A percentile compares a stretch with the other conserved stretches of the same genome.
phyloP scores from a whole-genome alignment of 2,797 vertebrate genomes.

The Pangasius krempfi region DNA sequence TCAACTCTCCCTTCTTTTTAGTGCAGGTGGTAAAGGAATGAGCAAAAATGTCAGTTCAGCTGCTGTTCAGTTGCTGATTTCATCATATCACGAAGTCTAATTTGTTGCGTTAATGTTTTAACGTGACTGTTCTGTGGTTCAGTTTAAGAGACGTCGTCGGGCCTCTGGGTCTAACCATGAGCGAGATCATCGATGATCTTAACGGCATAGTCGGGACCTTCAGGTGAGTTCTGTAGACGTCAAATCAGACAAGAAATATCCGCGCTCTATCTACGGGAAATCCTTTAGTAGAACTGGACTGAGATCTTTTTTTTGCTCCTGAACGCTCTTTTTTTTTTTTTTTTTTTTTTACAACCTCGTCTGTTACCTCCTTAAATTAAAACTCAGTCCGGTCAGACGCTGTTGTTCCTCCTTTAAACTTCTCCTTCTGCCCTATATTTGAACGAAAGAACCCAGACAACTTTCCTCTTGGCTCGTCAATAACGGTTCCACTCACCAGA shows the following conservation, averaged over 20 bases:
- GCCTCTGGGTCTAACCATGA: constrained; percentile 71
- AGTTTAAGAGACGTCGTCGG: constrained; percentile 67
- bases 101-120: neutral
- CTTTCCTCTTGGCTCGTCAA: neutral
- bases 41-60: neutral
- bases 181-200: constrained; percentile 70
- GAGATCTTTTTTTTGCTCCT: too few relatives aligned
- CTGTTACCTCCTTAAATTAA: too few relatives aligned
- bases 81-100: neutral
- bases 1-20: neutral
- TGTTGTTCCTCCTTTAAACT: too few relatives aligned
- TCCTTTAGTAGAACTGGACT: too few relatives aligned
- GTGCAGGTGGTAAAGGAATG: neutral
- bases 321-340: too few relatives aligned
- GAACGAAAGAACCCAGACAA: too few relatives aligned
- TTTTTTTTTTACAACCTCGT: too few relatives aligned
- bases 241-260: neutral
- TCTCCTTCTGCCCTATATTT: too few relatives aligned
- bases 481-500: neutral
- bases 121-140: neutral
- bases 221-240: constrained; percentile 66
- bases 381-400: too few relatives aligned
- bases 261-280: too few relatives aligned
- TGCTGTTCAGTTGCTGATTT: neutral
- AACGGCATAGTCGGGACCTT: constrained; percentile 77